Evolutionary conservation across 2,797 vertebrate species (phyloP).

Genomic region (Leptoclinus maculatus): DNA sequence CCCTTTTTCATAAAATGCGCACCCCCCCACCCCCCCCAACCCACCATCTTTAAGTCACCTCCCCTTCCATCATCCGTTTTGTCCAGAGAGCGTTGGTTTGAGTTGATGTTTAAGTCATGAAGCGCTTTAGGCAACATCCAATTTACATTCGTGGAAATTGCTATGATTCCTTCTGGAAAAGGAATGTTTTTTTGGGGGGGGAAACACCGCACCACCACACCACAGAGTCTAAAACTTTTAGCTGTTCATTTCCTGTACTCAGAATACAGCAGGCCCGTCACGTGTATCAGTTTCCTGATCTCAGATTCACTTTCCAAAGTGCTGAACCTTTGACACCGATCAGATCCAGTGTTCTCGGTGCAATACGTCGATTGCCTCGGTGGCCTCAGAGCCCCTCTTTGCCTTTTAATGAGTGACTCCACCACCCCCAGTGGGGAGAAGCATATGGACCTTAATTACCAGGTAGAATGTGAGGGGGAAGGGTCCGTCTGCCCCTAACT

Average conservation of each 20-base stretch:
- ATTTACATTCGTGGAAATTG: background rate
- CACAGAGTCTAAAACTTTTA: background rate
- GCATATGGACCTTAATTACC: conserved; percentile 70
- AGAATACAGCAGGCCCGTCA: background rate
- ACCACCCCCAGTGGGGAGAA: conserved; percentile 42
- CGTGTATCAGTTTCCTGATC: background rate
- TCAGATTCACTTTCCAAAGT: conserved; percentile 24
- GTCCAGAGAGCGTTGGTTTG: conserved; percentile 5
- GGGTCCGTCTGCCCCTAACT: conserved; percentile 29
- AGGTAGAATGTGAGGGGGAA: conserved; percentile 47
- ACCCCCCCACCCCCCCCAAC: conserved; percentile 15
- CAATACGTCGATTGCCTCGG: background rate
- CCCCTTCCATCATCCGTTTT: conserved; percentile 34
- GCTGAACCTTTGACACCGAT: conserved; percentile 24
- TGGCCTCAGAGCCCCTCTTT: background rate
- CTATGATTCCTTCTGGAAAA: background rate
- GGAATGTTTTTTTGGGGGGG: background rate
- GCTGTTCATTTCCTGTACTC: background rate
- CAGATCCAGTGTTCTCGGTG: background rate
- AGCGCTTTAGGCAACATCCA: no score
- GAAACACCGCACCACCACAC: background rate
- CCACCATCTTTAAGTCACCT: conserved; percentile 51
- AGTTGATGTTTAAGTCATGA: background rate
- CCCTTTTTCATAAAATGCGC: conserved; percentile 78
- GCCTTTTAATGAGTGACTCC: conserved; percentile 46